Conservation (phyloP, 2,888 invertebrate genomes). For the Eristalinus aeneus region DNA sequence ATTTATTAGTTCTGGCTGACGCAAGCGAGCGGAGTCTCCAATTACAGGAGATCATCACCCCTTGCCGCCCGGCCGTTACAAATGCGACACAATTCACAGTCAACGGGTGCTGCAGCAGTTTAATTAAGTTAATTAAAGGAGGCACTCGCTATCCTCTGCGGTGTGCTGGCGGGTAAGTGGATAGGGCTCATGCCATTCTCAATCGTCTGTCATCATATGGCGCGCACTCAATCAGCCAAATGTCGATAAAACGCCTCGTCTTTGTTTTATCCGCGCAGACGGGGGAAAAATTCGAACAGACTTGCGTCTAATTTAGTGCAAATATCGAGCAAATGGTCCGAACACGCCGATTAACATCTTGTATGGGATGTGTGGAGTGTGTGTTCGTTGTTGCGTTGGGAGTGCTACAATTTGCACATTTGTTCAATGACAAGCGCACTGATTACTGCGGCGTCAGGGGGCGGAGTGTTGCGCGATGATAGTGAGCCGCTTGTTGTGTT, state of each 20-base stretch:
- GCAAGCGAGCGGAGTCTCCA: constrained; percentile 65
- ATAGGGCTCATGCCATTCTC: constrained; percentile 38
- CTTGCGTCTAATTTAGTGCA: constrained; percentile 77
- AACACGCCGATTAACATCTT: constrained; percentile 55
- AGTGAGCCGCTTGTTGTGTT: background rate
- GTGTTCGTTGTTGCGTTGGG: constrained; percentile 45
- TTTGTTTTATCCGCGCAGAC: constrained; percentile 41
- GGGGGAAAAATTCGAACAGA: constrained; percentile 76
- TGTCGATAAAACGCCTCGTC: constrained; percentile 58
- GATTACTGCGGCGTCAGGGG: background rate
- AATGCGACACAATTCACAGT: constrained; percentile 67
- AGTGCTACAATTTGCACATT: constrained; percentile 63
- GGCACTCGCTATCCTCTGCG: constrained; percentile 21
- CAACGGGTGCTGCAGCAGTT: constrained; percentile 78
- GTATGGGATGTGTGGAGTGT: constrained; percentile 19
- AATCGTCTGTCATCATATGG: constrained; percentile 68
- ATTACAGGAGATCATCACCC: constrained; percentile 60
- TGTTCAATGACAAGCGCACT: constrained; percentile 56
- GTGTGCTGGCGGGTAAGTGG: constrained; percentile 18
- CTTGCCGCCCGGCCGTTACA: constrained; percentile 4
- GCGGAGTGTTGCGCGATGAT: constrained; percentile 1
- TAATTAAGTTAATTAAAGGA: constrained; percentile 80
- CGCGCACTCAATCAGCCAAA: constrained; percentile 69
- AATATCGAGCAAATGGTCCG: constrained; percentile 75
- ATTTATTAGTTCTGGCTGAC: constrained; percentile 24